A percentile compares a stretch with the other conserved stretches of the same genome.
Evolutionary conservation across 2,888 invertebrate genomes (phyloP).

Genomic region (Yponomeuta plumbellus): DNA sequence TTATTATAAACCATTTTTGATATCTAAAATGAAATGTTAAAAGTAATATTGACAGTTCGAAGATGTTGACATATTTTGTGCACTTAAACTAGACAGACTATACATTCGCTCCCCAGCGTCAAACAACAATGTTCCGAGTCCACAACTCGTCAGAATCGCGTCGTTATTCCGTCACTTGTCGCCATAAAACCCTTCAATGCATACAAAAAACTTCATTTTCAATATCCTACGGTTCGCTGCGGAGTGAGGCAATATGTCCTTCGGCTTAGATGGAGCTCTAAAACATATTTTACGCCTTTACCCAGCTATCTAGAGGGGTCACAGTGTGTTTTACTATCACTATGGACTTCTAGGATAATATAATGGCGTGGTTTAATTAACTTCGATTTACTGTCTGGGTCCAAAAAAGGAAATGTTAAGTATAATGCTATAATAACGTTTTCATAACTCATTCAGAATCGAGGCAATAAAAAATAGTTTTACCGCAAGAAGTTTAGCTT

Average conservation of each 20-base stretch:
- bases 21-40: too few species aligned
- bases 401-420: not conserved
- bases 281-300: constrained; percentile 52
- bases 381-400: not conserved
- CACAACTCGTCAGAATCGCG: constrained; percentile 25
- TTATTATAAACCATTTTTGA: too few species aligned
- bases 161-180: constrained; percentile 30
- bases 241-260: constrained; percentile 43
- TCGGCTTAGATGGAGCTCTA: constrained; percentile 37
- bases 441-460: too few species aligned
- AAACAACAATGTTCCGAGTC: constrained; percentile 5
- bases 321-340: constrained; percentile 15
- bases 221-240: constrained; percentile 40
- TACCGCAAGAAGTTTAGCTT: too few species aligned
- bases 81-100: not conserved
- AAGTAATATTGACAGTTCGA: too few species aligned
- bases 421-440: too few species aligned
- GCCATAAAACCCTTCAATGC: constrained; percentile 42
- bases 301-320: constrained; percentile 35
- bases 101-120: not conserved
- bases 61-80: not conserved
- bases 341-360: not conserved
- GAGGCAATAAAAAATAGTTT: too few species aligned
- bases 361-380: not conserved
- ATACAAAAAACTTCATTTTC: constrained; percentile 62